phyloP scores from a whole-genome alignment of 2,888 invertebrate species.

The Maniola hyperantus region DNA sequence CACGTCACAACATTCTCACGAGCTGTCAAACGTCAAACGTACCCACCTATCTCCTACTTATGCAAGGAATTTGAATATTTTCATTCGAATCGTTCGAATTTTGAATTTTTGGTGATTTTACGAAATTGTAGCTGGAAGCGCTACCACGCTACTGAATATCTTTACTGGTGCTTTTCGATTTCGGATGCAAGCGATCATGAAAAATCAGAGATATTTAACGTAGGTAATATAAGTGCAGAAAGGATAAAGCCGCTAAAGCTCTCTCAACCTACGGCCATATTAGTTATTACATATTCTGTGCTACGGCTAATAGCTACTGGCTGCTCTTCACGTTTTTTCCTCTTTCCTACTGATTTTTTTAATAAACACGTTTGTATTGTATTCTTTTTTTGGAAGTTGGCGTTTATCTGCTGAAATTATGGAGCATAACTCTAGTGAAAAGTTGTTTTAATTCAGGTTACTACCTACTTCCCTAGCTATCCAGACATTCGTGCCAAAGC shows the following conservation, averaged over 20 bases:
- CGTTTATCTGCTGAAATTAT: no score
- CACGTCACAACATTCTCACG: conserved; percentile 66
- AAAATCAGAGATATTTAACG: background rate
- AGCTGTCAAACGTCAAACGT: conserved; percentile 53
- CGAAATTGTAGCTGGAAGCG: conserved; percentile 31
- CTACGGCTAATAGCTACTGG: no score
- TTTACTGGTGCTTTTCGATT: conserved; percentile 4
- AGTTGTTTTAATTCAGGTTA: no score
- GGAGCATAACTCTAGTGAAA: no score
- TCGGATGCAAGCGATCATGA: conserved; percentile 28
- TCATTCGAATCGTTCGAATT: conserved; percentile 27
- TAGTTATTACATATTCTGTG: no score
- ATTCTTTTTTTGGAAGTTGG: no score
- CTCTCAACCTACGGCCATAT: no score
- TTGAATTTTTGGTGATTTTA: conserved; percentile 24
- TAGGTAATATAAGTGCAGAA: background rate
- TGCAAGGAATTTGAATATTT: conserved; percentile 34
- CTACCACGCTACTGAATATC: conserved; percentile 23
- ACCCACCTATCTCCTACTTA: conserved; percentile 43
- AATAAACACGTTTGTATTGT: no score
- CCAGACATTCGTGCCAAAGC: no score
- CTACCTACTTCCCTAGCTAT: no score
- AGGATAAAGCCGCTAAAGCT: background rate
- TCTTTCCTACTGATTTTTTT: no score
- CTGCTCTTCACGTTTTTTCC: no score